A percentile compares a stretch with the other conserved stretches of the same genome.
These are phyloP conservation scores for Charina bottae DNA, from an alignment of 2,113 vertebrate species.

Conservation along the genomic window DNA sequence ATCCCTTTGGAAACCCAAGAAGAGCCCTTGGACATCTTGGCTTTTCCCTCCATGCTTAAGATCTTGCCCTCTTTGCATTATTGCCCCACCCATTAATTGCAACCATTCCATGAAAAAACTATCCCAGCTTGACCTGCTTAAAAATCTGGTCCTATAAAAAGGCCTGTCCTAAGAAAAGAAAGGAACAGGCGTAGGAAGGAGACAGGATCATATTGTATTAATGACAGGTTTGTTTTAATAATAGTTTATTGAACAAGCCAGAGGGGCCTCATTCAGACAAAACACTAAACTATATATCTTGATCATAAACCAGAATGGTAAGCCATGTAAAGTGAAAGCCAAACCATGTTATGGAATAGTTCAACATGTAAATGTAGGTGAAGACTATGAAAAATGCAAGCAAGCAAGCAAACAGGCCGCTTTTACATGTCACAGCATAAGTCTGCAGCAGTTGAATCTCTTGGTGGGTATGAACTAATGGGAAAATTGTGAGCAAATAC, in stretches of 20 bases:
- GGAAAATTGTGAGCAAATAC: background rate
- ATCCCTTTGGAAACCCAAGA: background rate
- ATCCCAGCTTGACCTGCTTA: background rate
- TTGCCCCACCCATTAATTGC: background rate
- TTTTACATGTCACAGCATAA: background rate
- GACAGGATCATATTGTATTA: background rate
- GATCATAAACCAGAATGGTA: background rate
- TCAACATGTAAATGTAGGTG: background rate
- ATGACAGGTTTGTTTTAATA: background rate
- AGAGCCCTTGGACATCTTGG: background rate
- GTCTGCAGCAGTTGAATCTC: background rate
- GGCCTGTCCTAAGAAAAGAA: background rate
- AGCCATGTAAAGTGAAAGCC: background rate
- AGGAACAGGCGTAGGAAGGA: background rate
- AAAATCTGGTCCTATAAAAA: background rate
- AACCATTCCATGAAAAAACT: background rate
- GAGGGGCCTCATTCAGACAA: background rate
- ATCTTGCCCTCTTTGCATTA: background rate
- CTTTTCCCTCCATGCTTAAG: background rate
- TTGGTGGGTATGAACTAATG: background rate
- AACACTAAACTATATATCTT: background rate
- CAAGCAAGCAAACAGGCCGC: background rate
- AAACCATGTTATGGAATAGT: background rate
- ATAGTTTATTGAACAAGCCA: background rate
- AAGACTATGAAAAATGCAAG: background rate